Conservation (phyloP, 2,113 vertebrate species). For the Globicephala melas region DNA sequence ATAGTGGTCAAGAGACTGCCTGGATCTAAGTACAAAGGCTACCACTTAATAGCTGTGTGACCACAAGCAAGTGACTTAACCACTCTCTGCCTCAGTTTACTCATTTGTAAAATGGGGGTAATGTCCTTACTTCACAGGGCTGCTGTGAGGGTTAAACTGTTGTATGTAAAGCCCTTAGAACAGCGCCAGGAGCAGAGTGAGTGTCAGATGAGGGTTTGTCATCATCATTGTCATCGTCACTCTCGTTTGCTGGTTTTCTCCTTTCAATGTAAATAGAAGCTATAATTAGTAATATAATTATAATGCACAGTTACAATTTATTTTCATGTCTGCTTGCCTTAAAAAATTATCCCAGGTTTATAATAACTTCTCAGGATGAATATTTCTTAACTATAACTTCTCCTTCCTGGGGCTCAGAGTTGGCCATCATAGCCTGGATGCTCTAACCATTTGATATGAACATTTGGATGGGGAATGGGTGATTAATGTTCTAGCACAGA, state of each 20-base stretch:
- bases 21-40: neutral
- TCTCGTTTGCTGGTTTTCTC: neutral
- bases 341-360: neutral
- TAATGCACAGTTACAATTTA: neutral
- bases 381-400: constrained; percentile 7
- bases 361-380: constrained; percentile 19
- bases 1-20: neutral
- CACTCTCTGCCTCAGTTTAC: neutral
- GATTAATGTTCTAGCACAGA: neutral
- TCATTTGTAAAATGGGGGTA: neutral
- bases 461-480: neutral
- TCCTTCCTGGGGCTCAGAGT: neutral
- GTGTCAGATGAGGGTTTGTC: neutral
- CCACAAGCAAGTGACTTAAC: neutral
- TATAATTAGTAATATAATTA: neutral
- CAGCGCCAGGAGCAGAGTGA: neutral
- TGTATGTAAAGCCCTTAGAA: neutral
- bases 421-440: neutral
- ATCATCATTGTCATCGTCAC: neutral
- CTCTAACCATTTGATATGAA: neutral
- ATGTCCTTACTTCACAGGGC: neutral
- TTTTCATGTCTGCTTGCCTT: neutral
- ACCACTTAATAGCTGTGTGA: neutral
- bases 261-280: neutral
- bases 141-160: neutral